Base-by-base conservation (phyloP, 1,140 invertebrate species). In the Diploscapter pachys region DNA sequence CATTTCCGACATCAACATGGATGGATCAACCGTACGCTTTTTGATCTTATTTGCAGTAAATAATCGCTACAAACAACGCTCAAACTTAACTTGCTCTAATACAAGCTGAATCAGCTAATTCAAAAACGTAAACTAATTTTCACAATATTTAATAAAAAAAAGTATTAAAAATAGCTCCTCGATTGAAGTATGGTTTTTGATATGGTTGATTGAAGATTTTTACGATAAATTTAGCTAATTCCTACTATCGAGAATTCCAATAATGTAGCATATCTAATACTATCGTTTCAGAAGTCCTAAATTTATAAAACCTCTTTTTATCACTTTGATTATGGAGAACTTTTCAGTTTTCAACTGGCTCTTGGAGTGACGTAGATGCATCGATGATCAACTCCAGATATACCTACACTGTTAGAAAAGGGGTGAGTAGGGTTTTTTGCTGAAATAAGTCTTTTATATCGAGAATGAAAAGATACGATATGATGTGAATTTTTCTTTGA, bases 321-420 rank as follows among this genome's bases (percentile, higher is more conserved):
- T 31, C 31, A 1, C 31, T 31, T 31, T 31, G 31, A 31, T 31
- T 31, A 31, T 31, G 31, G 1, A 31, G 31, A 31, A 31, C 48
- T 59, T 67, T 74, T 3, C 49, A 74, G 73, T 74, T 74, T 13
- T 74, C 73, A 8, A 64, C 68, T 51, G 65, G 63, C 50, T 74
- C 73, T 54, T 74, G 73, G 73, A 65, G 73, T 48, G 73, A 74
- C 53, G 59, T 74, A 5, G 63, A 31, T 3, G 73, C 68, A 31
- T 70, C 68, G 2, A 74, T 74, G 73, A 66, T 56, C 9, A 65
- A 65, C 13, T 74, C 73, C 50, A 74, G 70, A 52, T 66, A 56
- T 53, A 74, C 73, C 55, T 74, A 66, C 49, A 65, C 64, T 9
- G 64, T 74, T 1, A 31, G 63, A 31, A 64, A 57, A 53, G 73